phyloP scores from a whole-genome alignment of 2,797 vertebrate species.

The Thripadectes ignobilis region DNA sequence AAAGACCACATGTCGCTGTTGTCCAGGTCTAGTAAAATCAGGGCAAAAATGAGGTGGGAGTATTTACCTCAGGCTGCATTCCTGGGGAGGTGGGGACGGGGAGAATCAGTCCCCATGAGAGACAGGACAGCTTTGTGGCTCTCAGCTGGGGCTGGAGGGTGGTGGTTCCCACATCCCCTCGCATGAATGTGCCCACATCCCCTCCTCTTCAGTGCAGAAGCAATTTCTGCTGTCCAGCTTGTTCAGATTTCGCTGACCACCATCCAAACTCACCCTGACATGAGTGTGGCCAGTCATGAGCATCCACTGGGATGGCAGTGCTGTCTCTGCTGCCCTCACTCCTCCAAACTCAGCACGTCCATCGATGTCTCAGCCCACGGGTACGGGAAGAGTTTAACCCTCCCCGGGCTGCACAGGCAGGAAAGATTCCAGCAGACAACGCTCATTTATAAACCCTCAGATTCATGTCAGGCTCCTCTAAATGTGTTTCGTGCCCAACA shows the following conservation, averaged over 20 bases:
- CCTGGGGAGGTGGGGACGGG: neutral
- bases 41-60: neutral
- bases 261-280: neutral
- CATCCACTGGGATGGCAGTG: neutral
- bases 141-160: too few species aligned
- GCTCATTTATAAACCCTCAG: neutral
- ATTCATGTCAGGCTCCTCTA: neutral
- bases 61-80: neutral
- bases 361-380: neutral
- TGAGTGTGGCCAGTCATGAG: neutral
- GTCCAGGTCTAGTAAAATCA: neutral
- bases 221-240: neutral
- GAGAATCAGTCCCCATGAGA: neutral
- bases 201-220: neutral
- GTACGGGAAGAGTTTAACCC: neutral
- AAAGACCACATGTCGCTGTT: neutral
- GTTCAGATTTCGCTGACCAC: accelerated
- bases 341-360: neutral
- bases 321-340: neutral
- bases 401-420: accelerated
- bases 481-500: neutral
- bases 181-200: neutral
- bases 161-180: accelerated
- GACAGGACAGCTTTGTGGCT: neutral
- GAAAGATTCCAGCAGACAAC: neutral